Base-by-base conservation (phyloP, 2,113 vertebrate species). In the Probosciger aterrimus region DNA sequence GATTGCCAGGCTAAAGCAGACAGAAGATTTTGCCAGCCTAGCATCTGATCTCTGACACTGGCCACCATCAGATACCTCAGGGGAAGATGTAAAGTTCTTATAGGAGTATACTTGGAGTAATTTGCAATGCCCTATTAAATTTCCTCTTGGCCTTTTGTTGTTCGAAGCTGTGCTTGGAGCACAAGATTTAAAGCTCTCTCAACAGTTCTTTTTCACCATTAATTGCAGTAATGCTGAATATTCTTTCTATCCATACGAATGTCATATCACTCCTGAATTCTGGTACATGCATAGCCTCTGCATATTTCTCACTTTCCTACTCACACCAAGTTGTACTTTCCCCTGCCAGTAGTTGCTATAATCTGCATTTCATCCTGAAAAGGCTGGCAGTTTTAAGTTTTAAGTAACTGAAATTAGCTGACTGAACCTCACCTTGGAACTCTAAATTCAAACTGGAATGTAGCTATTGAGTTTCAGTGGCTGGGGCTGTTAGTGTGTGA, bases 1-100 rank as follows among this genome's bases (percentile, higher is more conserved):
- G 17, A 60, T 49, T 95, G n/a, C 35, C 86, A 96, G 81, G 35
- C 81, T 90, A 79, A 90, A 90, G 57, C 53, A 95, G 74, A 65
- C 12, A 65, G 73, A 86, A 90, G 22, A 62, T 85, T 14, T 25
- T 92, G 75, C 28, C 53, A 82, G 47, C 52, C 39, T 74, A 64
- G 39, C 47, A 71, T 68, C n/a, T 77, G 47, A 62, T 86, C 53
- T 86, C 79, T 86, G 59, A 59, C 27, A 43, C 19, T 75, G 71
- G 47, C 27, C 60, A 83, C 64, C 44, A 75, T 41, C 50, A 75
- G 60, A 64, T 64, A 44, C 43, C 88, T 92, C n/a, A 70, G 24
- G 17, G 25, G 8, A 85, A 94, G 68, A 80, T 18, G 31, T n/a
- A 69, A 77, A n/a, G 14, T 70, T 82, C 52, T 73, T 77, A 31